Evolutionary conservation across 2,113 vertebrate genomes (phyloP).

Genomic region (Anarhynchus alexandrinus): DNA sequence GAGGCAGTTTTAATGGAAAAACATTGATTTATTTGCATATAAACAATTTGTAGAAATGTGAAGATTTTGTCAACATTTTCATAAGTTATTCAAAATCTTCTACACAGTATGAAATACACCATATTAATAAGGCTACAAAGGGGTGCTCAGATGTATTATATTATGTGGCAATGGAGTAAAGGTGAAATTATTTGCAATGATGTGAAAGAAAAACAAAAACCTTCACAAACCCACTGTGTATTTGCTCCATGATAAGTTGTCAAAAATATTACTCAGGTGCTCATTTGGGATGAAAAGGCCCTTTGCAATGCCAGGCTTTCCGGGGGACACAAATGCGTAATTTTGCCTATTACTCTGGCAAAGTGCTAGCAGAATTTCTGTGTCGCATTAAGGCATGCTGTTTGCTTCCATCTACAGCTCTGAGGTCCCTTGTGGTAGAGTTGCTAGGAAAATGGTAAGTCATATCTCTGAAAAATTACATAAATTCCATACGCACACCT

Average conservation of each 20-base stretch:
- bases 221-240: not conserved
- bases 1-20: not conserved
- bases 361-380: not conserved
- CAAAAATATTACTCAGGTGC: not conserved
- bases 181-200: not conserved
- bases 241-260: not conserved
- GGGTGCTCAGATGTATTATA: not conserved
- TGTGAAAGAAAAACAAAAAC: not conserved
- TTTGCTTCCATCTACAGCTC: not conserved
- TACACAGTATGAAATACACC: not conserved
- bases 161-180: not conserved
- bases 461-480: not conserved
- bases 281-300: conserved; percentile 1
- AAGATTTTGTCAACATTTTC: conserved; percentile 12
- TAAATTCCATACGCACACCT: not conserved
- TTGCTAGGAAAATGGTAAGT: not conserved
- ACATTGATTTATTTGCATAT: not conserved
- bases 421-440: not conserved
- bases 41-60: not conserved
- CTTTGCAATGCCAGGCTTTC: not conserved
- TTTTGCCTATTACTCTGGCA: not conserved
- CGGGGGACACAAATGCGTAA: not conserved
- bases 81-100: conserved; percentile 4
- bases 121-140: not conserved
- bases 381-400: not conserved